These are phyloP conservation scores for Chouioia cunea DNA, from an alignment of 2,888 invertebrate genomes.

Conservation along the genomic window DNA sequence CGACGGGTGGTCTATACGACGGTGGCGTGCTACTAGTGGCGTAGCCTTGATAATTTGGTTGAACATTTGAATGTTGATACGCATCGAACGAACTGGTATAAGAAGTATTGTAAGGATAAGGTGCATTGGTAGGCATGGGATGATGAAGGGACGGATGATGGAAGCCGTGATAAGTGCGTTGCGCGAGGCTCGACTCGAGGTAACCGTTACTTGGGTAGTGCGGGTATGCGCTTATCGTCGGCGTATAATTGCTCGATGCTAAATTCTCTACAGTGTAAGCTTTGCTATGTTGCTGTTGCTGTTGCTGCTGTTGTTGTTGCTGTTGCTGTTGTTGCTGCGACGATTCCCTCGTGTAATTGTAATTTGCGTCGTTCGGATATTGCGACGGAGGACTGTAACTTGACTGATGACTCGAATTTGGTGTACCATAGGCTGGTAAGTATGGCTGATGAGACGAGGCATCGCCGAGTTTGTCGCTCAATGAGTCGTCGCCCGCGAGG, in stretches of 20 bases:
- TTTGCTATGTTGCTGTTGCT: conserved; percentile 63
- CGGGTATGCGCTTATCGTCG: conserved; percentile 53
- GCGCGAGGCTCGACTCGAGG: conserved; percentile 65
- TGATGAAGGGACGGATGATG: conserved; percentile 52
- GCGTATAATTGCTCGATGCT: conserved; percentile 67
- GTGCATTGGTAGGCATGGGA: conserved; percentile 53
- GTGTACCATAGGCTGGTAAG: conserved; percentile 52
- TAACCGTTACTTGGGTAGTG: conserved; percentile 61
- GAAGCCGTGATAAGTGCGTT: conserved; percentile 56
- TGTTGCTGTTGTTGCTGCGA: conserved; percentile 57
- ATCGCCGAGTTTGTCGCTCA: conserved; percentile 60
- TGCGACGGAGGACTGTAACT: conserved; percentile 65
- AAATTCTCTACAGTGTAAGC: conserved; percentile 68
- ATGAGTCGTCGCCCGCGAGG: conserved; percentile 58
- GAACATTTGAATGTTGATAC: conserved; percentile 73
- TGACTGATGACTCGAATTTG: background rate
- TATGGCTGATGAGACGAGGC: conserved; percentile 55
- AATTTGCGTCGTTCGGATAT: conserved; percentile 55
- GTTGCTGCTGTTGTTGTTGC: conserved; percentile 57
- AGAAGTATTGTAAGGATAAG: conserved; percentile 64
- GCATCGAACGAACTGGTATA: conserved; percentile 67
- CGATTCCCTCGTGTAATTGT: conserved; percentile 43
- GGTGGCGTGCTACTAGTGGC: conserved; percentile 58
- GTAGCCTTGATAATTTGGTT: conserved; percentile 76
- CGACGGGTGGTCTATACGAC: conserved; percentile 58